These are phyloP conservation scores for Ophiothrix spiculata DNA, from an alignment of 35 echinoderm and acorn worm species.

Conservation along the genomic window DNA sequence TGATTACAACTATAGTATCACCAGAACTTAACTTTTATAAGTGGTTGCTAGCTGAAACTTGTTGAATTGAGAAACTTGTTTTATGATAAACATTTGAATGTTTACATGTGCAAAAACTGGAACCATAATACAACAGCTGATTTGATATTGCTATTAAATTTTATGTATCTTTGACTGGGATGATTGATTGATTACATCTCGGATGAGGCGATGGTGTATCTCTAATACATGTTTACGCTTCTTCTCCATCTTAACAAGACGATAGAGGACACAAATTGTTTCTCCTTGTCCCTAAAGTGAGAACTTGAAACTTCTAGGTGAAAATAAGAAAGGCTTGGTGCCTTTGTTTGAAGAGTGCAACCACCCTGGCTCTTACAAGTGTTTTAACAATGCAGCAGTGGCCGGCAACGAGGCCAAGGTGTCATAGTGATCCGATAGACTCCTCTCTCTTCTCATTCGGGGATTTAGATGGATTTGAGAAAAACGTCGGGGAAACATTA, in stretches of 20 bases:
- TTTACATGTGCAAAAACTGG: conserved; percentile 29
- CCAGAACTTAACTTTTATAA: too few species aligned
- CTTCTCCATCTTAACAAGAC: conserved; percentile 30
- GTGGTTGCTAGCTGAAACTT: too few species aligned
- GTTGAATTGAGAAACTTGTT: too few species aligned
- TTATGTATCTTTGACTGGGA: conserved; percentile 55
- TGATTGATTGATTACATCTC: conserved; percentile 63
- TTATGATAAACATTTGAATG: too few species aligned
- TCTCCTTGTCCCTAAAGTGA: not conserved
- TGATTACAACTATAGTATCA: too few species aligned
- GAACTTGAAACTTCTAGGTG: not conserved
- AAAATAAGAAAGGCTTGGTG: not conserved
- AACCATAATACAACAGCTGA: conserved; percentile 46
- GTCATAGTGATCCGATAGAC: not conserved
- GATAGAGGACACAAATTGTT: conserved; percentile 35
- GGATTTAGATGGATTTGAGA: conserved; percentile 25
- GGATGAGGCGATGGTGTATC: conserved; percentile 26
- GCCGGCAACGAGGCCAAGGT: conserved; percentile 26
- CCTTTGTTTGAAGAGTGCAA: not conserved
- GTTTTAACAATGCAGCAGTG: conserved; percentile 37
- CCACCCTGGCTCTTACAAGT: conserved; percentile 26
- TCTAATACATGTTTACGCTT: conserved; percentile 59
- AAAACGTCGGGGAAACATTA: not conserved
- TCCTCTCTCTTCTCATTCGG: conserved; percentile 16
- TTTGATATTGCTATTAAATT: conserved; percentile 70